phyloP scores from a whole-genome alignment of 2,888 invertebrate genomes.

The Drosophila lacicola region DNA sequence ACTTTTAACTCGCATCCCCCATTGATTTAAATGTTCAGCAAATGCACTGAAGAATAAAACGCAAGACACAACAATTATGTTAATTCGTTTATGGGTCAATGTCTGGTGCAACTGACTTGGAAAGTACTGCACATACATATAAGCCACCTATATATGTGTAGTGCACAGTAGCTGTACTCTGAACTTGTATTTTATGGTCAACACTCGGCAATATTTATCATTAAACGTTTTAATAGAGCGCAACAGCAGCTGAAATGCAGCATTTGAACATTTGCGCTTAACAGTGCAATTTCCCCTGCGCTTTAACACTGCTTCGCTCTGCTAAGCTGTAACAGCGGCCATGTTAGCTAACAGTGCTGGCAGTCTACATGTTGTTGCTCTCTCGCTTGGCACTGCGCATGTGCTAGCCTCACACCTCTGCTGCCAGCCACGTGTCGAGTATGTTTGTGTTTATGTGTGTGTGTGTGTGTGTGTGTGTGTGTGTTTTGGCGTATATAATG shows the following conservation, averaged over 20 bases:
- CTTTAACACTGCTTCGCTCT: not conserved
- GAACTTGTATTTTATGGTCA: constrained; percentile 29
- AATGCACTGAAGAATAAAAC: constrained; percentile 48
- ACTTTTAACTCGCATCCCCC: constrained; percentile 21
- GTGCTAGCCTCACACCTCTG: constrained; percentile 57
- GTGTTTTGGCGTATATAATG: constrained; percentile 77
- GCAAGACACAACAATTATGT: constrained; percentile 72
- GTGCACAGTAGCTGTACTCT: not conserved
- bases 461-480: constrained; percentile 59
- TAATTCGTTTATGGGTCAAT: constrained; percentile 72
- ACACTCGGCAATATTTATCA: constrained; percentile 50
- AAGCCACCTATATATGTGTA: not conserved
- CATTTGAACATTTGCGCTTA: constrained; percentile 19
- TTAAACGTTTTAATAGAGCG: constrained; percentile 25
- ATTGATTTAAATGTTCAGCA: constrained; percentile 39
- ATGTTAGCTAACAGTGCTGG: constrained; percentile 20
- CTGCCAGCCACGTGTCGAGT: constrained; percentile 48
- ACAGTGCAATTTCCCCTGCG: constrained; percentile 48
- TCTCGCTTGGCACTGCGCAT: constrained; percentile 50
- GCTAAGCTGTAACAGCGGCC: constrained; percentile 12
- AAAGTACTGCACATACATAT: constrained; percentile 13
- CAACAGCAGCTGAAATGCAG: constrained; percentile 14
- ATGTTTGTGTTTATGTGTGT: constrained; percentile 30
- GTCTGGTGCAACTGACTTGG: constrained; percentile 39
- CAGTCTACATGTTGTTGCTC: constrained; percentile 9